These are phyloP conservation scores for Acanthopleura granulata DNA, from an alignment of 2,888 invertebrate species.

Conservation along the genomic window DNA sequence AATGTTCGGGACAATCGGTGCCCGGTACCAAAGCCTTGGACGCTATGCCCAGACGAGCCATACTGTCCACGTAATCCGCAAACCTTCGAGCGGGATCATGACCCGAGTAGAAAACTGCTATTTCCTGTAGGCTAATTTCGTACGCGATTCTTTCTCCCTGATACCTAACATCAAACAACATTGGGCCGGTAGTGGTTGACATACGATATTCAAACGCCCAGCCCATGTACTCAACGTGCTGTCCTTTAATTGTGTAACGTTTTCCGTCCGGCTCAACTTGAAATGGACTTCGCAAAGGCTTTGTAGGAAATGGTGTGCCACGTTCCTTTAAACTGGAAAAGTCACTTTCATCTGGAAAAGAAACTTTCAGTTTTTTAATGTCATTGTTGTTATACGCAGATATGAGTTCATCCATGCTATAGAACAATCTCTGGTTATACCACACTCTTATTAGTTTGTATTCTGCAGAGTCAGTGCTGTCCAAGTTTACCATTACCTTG, in stretches of 20 bases:
- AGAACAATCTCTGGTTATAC: conserved; percentile 35
- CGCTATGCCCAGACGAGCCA: conserved; percentile 42
- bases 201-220: conserved; percentile 57
- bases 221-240: conserved; percentile 48
- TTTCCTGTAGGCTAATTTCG: conserved; percentile 57
- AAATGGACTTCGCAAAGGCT: conserved; percentile 38
- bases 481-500: conserved; percentile 38
- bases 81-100: conserved; percentile 39
- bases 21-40: conserved; percentile 51
- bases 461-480: conserved; percentile 20
- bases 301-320: conserved; percentile 31
- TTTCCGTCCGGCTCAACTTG: conserved; percentile 48
- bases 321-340: conserved; percentile 32
- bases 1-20: conserved; percentile 55
- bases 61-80: conserved; percentile 46
- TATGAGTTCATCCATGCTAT: conserved; percentile 29
- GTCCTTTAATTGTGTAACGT: conserved; percentile 46
- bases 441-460: conserved; percentile 35
- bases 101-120: conserved; percentile 52
- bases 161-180: conserved; percentile 47
- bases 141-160: conserved; percentile 49
- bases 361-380: not conserved
- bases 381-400: conserved; percentile 22
- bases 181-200: conserved; percentile 43
- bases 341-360: not conserved